phyloP scores from a whole-genome alignment of 1,140 invertebrate species.

The Euwallacea fornicatus region DNA sequence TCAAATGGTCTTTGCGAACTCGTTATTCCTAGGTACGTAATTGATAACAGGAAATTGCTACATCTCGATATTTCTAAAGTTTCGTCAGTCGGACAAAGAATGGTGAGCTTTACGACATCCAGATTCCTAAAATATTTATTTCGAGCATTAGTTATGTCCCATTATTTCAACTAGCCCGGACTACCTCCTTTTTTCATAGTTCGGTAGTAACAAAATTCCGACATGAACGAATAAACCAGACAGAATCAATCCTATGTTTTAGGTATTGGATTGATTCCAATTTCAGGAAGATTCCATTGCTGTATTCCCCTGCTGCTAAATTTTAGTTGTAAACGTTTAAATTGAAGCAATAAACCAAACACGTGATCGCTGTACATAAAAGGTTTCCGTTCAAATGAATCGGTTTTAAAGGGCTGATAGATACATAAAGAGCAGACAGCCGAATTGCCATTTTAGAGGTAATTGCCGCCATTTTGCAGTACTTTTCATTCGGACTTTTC shows the following conservation, averaged over 20 bases:
- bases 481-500: constrained; percentile 9
- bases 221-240: constrained; percentile 17
- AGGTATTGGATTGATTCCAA: constrained; percentile 16
- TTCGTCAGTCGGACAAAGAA: no score
- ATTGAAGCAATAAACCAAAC: constrained; percentile 33
- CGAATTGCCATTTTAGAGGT: constrained; percentile 24
- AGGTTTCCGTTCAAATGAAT: constrained; percentile 24
- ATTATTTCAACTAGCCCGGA: no score
- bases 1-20: not conserved
- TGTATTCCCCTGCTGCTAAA: constrained; percentile 18
- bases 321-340: constrained; percentile 35
- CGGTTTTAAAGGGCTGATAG: constrained; percentile 19
- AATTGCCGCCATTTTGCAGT: constrained; percentile 20
- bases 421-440: constrained; percentile 17
- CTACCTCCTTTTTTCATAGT: no score
- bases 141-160: no score
- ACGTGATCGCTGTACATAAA: constrained; percentile 33
- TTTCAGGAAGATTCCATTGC: constrained; percentile 28
- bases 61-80: no score
- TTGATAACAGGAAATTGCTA: no score
- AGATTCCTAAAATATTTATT: no score
- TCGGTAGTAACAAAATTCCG: no score
- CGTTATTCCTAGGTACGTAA: not conserved
- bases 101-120: no score
- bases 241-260: not conserved